Percentiles rank a stretch among this genome's conserved stretches.
Conservation (phyloP, 2,888 invertebrate genomes). For the Schrankia costaestrigalis region DNA sequence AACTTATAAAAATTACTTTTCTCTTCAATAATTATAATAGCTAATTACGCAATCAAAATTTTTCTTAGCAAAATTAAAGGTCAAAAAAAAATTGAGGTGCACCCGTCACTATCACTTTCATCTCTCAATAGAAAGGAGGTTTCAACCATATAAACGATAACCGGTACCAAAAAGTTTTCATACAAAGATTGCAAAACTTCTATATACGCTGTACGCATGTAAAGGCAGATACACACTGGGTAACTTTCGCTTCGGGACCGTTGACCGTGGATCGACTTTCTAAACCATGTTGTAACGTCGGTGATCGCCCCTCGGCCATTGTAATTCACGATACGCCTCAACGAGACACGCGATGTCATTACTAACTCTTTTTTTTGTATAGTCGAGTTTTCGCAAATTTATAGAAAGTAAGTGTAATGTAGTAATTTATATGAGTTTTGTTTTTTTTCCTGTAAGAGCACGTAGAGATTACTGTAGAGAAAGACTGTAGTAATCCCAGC, state of each 20-base stretch:
- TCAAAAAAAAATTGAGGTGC: too few relatives aligned
- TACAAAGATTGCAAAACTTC: slow-evolving; percentile 45
- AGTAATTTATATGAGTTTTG: too few relatives aligned
- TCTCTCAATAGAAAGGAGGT: slow-evolving; percentile 33
- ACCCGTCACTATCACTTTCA: slow-evolving; percentile 51
- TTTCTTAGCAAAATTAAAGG: too few relatives aligned
- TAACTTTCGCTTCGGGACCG: slow-evolving; percentile 75
- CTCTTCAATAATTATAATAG: too few relatives aligned
- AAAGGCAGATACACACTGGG: slow-evolving; percentile 49
- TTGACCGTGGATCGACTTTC: slow-evolving; percentile 78
- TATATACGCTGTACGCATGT: slow-evolving; percentile 45
- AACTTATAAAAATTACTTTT: too few relatives aligned
- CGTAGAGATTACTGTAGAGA: too few relatives aligned
- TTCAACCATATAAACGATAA: slow-evolving; percentile 17
- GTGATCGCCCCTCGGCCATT: slow-evolving; percentile 65
- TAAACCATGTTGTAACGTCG: slow-evolving; percentile 75
- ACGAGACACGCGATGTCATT: slow-evolving; percentile 69
- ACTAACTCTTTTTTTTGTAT: slow-evolving; percentile 55
- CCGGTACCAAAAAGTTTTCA: slow-evolving; percentile 27
- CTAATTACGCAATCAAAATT: too few relatives aligned
- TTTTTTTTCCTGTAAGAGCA: too few relatives aligned
- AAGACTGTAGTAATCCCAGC: too few relatives aligned
- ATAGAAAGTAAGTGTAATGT: slow-evolving; percentile 63
- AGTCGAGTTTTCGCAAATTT: slow-evolving; percentile 62
- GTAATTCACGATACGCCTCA: slow-evolving; percentile 71